Conservation (phyloP, 1,140 invertebrate genomes). For the Apocrypta bakeri region DNA sequence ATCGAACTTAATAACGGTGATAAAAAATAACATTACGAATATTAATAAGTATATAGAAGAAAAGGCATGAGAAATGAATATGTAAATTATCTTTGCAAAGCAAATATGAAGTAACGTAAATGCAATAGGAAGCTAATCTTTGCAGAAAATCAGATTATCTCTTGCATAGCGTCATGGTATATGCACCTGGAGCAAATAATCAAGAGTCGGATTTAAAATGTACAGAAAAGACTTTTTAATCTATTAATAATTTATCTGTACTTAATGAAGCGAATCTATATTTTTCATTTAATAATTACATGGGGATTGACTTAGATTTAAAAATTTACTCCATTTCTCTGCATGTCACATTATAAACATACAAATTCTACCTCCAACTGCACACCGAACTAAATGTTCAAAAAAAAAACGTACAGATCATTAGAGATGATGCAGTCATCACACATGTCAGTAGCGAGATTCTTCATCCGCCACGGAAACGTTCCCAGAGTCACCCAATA, state of each 20-base stretch:
- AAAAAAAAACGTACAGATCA: background rate
- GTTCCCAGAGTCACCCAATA: conserved; percentile 8
- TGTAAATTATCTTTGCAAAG: background rate
- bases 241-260: too few relatives aligned
- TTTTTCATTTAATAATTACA: too few relatives aligned
- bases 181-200: background rate
- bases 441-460: background rate
- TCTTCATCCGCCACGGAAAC: background rate
- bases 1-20: background rate
- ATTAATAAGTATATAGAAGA: background rate
- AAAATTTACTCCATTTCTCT: background rate
- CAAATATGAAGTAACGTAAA: background rate
- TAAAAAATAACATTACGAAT: background rate
- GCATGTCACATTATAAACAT: background rate
- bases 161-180: background rate
- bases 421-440: background rate
- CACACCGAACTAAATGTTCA: background rate
- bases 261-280: background rate
- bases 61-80: background rate
- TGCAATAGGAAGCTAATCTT: background rate
- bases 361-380: background rate
- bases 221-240: background rate
- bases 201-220: background rate
- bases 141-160: background rate
- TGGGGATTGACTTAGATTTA: too few relatives aligned